Evolutionary conservation across 2,113 vertebrate species (phyloP), one percentile per base, ranked within the genome.

Genomic region (Ceyx melanurus): DNA sequence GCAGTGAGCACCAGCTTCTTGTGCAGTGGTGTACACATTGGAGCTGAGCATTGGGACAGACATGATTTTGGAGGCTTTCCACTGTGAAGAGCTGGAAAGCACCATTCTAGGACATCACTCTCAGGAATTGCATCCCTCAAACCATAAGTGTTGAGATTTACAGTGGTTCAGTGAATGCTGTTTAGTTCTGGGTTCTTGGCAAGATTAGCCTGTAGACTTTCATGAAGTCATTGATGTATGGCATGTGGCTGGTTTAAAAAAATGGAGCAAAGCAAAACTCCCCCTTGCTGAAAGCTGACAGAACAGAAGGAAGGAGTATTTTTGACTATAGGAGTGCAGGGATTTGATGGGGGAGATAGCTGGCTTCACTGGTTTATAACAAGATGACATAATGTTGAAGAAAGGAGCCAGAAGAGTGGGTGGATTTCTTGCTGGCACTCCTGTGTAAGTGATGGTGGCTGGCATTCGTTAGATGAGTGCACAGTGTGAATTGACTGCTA

Each of bases 11-110:
- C 33, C 29, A 11, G 50, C 28, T 42, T 40, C 12, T 25, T 5
- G 2, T 0, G 0, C 0, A 0, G 26, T 33, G 31, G 6, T 1
- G 1, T 23, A 0, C 2, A 0, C 16, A 2, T 12, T 0, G 1
- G 75, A 58, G 66, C 4, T 1, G 25, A 57, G 9, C 1, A 1
- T 5, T 0, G 22, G 54, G 48, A 18, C 57, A 68, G 46, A 51
- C 1, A 0, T 9, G 35, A 2, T 66, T 46, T 11, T 28, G 71
- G 74, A 56, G 33, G 22, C 48, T 70, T 51, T 76, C 61, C 22
- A 10, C 9, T 5, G 0, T 29, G 42, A 26, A 45, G 73, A 21
- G 35, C 0, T 82, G 53, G 15, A 84, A 86, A 88, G 43, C 45
- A 29, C 37, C 64, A 5, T 10, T 45, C 33, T 0, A 35, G 80